Conservation (phyloP, 2,888 invertebrate genomes). For the Chymomyza caudatula region DNA sequence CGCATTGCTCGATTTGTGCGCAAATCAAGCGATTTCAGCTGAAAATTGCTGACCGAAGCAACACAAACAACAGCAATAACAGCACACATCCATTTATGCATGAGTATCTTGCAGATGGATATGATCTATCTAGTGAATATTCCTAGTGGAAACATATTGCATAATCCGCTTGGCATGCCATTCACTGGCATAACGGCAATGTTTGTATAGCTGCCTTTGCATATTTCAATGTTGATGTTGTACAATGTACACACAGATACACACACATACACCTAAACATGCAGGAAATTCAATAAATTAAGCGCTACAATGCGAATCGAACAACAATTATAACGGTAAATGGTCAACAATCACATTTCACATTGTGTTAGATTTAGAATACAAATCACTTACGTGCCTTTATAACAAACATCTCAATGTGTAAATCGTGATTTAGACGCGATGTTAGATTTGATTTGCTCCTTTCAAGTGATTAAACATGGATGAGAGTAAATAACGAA, state of each 20-base stretch:
- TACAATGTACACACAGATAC: background rate
- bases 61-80: background rate
- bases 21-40: conserved; percentile 9
- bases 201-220: background rate
- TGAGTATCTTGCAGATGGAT: background rate
- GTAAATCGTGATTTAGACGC: background rate
- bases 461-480: background rate
- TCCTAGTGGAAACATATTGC: conserved; percentile 9
- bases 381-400: conserved; percentile 8
- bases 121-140: background rate
- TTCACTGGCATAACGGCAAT: background rate
- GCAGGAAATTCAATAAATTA: conserved; percentile 37
- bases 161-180: conserved; percentile 15
- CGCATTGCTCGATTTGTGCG: conserved; percentile 27
- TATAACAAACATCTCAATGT: background rate
- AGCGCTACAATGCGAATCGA: conserved; percentile 29
- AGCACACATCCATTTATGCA: background rate
- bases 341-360: conserved; percentile 48
- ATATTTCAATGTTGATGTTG: background rate
- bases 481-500: too few relatives aligned
- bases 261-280: conserved; percentile 9
- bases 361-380: conserved; percentile 40
- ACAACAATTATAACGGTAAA: conserved; percentile 47
- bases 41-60: background rate
- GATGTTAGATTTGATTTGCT: background rate